phyloP scores from a whole-genome alignment of 2,113 vertebrate species.

The human (Homo sapiens) region DNA sequence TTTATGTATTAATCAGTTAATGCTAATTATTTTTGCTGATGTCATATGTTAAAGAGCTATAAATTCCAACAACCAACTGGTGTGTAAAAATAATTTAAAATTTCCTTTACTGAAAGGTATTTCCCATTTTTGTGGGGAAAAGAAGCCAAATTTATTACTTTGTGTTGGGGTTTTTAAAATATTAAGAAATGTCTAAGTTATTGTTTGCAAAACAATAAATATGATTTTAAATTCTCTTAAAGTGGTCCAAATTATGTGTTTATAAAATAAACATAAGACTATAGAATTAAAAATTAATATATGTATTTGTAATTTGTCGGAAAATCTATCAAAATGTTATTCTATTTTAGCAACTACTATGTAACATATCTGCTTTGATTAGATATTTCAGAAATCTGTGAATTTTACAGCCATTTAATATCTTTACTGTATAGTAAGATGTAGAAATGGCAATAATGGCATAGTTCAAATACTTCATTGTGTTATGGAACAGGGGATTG shows the following conservation, averaged over 20 bases:
- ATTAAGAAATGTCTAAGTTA: constrained; percentile 59
- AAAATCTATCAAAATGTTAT: not conserved
- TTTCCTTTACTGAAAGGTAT: constrained; percentile 62
- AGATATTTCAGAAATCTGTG: constrained; percentile 30
- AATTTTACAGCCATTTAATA: constrained; percentile 26
- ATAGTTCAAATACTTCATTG: not conserved
- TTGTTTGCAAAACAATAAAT: constrained; percentile 74
- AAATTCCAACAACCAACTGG: constrained; percentile 36
- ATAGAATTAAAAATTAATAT: constrained; percentile 14
- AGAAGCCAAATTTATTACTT: constrained; percentile 75
- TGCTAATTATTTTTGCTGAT: constrained; percentile 54
- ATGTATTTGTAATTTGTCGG: constrained; percentile 15
- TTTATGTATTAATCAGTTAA: constrained; percentile 67
- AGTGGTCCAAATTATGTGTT: constrained; percentile 65
- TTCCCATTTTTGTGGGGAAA: constrained; percentile 74
- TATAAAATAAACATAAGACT: constrained; percentile 19
- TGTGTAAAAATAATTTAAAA: constrained; percentile 67
- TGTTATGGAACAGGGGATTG: not conserved
- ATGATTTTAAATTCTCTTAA: constrained; percentile 59
- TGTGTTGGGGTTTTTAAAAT: constrained; percentile 61
- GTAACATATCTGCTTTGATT: not conserved
- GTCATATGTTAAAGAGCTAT: constrained; percentile 64
- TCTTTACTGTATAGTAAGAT: not conserved
- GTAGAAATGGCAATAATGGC: not conserved
- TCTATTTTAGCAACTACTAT: constrained; percentile 4